Percentiles rank a stretch among this genome's conserved stretches.
Evolutionary conservation across 2,888 invertebrate species (phyloP).

Genomic region (Heliconius charithonia): DNA sequence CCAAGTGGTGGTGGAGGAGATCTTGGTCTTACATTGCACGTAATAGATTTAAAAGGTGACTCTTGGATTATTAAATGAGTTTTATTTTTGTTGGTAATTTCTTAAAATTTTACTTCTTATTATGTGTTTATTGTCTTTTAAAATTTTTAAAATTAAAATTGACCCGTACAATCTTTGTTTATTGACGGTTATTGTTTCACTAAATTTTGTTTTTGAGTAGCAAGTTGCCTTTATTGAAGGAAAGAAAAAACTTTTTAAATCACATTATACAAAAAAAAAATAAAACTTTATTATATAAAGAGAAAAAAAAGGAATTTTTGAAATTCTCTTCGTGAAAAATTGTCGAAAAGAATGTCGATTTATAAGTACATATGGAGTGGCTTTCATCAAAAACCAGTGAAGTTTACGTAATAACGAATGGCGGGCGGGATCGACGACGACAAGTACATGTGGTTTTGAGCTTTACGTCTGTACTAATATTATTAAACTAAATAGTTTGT

Average conservation of each 20-base stretch:
- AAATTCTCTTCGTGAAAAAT: neutral
- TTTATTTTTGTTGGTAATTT: neutral
- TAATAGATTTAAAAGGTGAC: neutral
- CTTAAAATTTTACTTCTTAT: neutral
- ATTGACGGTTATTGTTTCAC: too few species aligned
- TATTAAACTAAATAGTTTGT: too few species aligned
- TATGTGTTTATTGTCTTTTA: neutral
- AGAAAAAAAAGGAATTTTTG: neutral
- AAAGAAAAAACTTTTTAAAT: neutral
- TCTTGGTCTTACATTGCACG: neutral
- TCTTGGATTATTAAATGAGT: neutral
- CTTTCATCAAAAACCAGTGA: conserved; percentile 14
- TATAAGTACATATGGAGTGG: neutral
- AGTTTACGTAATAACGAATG: neutral
- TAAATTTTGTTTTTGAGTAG: neutral
- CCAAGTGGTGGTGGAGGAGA: conserved; percentile 24
- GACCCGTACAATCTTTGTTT: too few species aligned
- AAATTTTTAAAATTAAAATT: too few species aligned
- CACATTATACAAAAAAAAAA: neutral
- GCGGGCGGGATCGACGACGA: neutral
- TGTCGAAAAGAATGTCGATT: neutral
- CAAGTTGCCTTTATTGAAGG: neutral
- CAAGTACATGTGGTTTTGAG: neutral
- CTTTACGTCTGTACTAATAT: neutral
- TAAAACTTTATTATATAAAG: neutral